Evolutionary conservation across 2,797 vertebrate genomes (phyloP).

Genomic region (Phrynocephalus vlangalii): DNA sequence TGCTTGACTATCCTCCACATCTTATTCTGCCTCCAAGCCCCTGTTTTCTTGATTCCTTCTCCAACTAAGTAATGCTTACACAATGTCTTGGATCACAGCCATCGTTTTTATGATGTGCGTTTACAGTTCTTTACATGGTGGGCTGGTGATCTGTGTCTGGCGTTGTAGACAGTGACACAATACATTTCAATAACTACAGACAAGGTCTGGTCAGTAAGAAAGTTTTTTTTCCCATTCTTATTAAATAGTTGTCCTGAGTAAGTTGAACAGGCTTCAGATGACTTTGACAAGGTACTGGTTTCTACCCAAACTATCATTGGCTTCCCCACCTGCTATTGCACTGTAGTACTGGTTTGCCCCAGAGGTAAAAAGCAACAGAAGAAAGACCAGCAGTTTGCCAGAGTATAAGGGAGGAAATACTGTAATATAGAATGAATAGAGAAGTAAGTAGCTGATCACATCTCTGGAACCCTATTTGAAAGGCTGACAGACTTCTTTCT

Average conservation of each 20-base stretch:
- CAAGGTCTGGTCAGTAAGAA: constrained; percentile 1
- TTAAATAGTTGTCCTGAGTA: not conserved
- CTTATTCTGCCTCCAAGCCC: not conserved
- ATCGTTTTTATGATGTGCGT: constrained; percentile 27
- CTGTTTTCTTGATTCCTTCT: constrained; percentile 12
- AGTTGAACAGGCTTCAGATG: not conserved
- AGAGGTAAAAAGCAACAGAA: not conserved
- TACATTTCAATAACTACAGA: constrained; percentile 30
- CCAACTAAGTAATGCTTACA: constrained; percentile 4
- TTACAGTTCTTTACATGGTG: constrained; percentile 31
- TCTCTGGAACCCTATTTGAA: not conserved
- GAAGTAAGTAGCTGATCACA: not conserved
- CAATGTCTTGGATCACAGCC: constrained; percentile 27
- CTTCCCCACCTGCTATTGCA: not conserved
- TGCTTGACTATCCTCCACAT: not conserved
- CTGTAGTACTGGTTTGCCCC: not conserved
- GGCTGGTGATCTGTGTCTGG: constrained; percentile 32
- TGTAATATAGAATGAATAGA: not conserved
- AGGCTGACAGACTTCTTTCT: not conserved
- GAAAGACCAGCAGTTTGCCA: not conserved
- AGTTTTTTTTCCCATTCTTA: constrained; percentile 5
- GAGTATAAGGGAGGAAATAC: not conserved
- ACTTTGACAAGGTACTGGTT: not conserved
- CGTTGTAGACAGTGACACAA: constrained; percentile 31
- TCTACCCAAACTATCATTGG: too few relatives aligned